Evolutionary conservation across 1,140 invertebrate species (phyloP).

Genomic region (Trichonephila clavata): DNA sequence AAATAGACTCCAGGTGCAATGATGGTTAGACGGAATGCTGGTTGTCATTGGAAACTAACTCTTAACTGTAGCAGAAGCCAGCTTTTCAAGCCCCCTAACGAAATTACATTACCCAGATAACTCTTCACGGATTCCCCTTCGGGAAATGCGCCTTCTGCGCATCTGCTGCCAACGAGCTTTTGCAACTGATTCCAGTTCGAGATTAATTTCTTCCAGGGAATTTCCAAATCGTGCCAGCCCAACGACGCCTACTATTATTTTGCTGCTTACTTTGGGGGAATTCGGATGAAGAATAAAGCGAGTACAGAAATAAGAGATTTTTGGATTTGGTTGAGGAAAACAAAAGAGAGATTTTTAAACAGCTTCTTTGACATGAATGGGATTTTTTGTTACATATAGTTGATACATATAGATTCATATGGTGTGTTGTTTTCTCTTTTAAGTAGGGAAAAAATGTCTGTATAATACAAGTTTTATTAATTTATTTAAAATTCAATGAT

Average conservation of each 20-base stretch:
- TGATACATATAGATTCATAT: too few species aligned
- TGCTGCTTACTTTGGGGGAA: not conserved
- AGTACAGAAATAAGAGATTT: not conserved
- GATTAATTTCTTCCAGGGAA: constrained; percentile 43
- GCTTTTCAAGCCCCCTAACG: constrained; percentile 37
- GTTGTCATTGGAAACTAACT: not conserved
- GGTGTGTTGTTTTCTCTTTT: too few species aligned
- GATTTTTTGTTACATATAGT: too few species aligned
- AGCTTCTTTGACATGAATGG: too few species aligned
- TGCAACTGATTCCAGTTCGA: constrained; percentile 28
- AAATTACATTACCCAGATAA: constrained; percentile 46
- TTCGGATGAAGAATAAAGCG: not conserved
- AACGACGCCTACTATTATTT: not conserved
- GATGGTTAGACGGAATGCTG: not conserved
- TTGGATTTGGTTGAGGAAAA: too few species aligned
- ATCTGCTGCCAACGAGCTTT: not conserved
- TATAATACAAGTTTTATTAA: too few species aligned
- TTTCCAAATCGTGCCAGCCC: constrained; percentile 22
- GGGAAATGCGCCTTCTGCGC: constrained; percentile 31
- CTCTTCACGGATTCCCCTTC: constrained; percentile 49
- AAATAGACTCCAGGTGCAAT: constrained; percentile 49
- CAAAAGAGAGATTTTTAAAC: too few species aligned
- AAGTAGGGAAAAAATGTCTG: too few species aligned
- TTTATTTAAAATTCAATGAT: too few species aligned
- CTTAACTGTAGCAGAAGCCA: not conserved